These are phyloP conservation scores for Etheostoma perlongum DNA, from an alignment of 2,797 vertebrate genomes.

Conservation along the genomic window DNA sequence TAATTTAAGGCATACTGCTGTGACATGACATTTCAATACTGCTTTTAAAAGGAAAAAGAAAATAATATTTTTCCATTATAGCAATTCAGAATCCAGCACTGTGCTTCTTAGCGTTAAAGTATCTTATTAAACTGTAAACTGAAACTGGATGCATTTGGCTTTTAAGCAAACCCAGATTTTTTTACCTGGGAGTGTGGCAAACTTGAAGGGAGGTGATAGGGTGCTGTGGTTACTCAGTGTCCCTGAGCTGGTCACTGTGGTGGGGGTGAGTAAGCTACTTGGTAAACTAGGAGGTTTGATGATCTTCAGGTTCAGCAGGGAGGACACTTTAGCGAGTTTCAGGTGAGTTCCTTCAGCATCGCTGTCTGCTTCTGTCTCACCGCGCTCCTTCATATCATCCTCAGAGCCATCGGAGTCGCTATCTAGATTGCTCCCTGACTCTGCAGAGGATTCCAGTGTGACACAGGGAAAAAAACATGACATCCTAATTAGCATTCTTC, in stretches of 20 bases:
- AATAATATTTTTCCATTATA: conserved; percentile 14
- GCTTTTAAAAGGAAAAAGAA: conserved; percentile 17
- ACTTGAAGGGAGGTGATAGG: conserved; percentile 80
- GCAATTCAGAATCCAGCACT: conserved; percentile 2
- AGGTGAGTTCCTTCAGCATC: conserved; percentile 86
- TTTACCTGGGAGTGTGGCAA: conserved; percentile 87
- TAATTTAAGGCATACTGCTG: neutral
- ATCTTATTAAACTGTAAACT: conserved; percentile 14
- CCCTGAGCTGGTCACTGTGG: conserved; percentile 81
- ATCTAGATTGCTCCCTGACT: conserved; percentile 93
- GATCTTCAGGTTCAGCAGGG: conserved; percentile 88
- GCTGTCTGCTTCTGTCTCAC: conserved; percentile 89
- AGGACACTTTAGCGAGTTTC: conserved; percentile 83
- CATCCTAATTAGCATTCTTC: conserved; percentile 44
- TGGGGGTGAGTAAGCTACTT: conserved; percentile 56
- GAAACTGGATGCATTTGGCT: neutral
- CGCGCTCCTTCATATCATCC: conserved; percentile 89
- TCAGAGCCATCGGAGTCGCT: conserved; percentile 92
- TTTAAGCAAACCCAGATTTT: conserved; percentile 13
- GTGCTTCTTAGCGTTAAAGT: neutral
- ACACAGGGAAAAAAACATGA: conserved; percentile 18
- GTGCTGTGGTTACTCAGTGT: conserved; percentile 82
- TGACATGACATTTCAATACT: neutral
- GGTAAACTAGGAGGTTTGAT: conserved; percentile 83
- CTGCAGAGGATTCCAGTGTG: conserved; percentile 74